Conservation (phyloP, 1,140 invertebrate genomes). For the Brachionus calyciflorus region DNA sequence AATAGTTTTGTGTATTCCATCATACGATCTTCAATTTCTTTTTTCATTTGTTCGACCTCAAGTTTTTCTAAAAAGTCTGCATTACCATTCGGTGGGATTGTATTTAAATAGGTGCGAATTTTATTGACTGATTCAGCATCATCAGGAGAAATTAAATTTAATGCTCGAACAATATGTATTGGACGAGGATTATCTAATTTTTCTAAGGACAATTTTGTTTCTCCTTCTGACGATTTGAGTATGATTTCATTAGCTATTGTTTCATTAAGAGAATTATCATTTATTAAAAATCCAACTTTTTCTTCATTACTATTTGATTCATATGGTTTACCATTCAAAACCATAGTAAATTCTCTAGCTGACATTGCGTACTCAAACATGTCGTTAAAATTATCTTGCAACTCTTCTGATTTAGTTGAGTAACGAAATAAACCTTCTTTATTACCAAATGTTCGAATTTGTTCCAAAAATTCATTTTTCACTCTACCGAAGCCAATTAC, state of each 20-base stretch:
- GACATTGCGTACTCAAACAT: conserved; percentile 29
- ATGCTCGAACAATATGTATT: conserved; percentile 26
- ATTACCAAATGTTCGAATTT: conserved; percentile 25
- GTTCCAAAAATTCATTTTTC: neutral
- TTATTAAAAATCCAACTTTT: conserved; percentile 24
- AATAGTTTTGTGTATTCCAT: conserved; percentile 28
- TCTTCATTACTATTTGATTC: conserved; percentile 36
- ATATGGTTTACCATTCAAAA: conserved; percentile 33
- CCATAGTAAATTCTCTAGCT: conserved; percentile 5
- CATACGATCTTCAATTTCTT: conserved; percentile 36
- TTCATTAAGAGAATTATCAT: neutral
- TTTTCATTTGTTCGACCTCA: conserved; percentile 18
- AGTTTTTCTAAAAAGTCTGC: neutral
- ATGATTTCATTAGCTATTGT: neutral
- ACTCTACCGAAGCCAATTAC: conserved; percentile 30
- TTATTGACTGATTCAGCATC: conserved; percentile 13
- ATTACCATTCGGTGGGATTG: neutral
- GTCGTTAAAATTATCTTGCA: conserved; percentile 28
- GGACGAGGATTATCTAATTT: conserved; percentile 14
- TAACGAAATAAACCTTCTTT: conserved; percentile 21
- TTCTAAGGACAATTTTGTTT: neutral
- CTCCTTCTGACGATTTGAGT: conserved; percentile 20
- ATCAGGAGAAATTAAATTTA: conserved; percentile 23
- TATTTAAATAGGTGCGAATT: conserved; percentile 27
- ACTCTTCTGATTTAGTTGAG: conserved; percentile 23